Evolutionary conservation across 1,140 invertebrate genomes (phyloP).

Genomic region (Monomorium pharaonis): DNA sequence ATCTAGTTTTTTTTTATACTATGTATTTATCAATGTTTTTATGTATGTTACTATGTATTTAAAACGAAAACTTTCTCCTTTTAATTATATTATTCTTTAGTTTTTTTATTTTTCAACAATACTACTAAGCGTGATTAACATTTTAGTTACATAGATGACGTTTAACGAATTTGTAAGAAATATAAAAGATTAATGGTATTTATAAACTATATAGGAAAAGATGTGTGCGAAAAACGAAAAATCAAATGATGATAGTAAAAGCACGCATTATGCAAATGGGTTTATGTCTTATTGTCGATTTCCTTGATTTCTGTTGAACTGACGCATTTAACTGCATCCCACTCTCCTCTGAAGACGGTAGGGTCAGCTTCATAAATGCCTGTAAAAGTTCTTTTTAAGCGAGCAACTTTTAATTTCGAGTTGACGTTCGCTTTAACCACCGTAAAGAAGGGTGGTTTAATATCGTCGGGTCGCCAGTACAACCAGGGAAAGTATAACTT

Average conservation of each 20-base stretch:
- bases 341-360: not conserved
- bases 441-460: constrained; percentile 62
- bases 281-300: not conserved
- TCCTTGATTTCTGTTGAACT: not conserved
- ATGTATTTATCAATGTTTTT: too few species aligned
- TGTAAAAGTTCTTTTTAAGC: constrained; percentile 57
- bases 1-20: too few species aligned
- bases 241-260: not conserved
- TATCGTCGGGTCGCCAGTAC: constrained; percentile 46
- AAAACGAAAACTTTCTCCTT: not conserved
- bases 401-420: constrained; percentile 70
- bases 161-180: not conserved
- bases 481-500: constrained; percentile 48
- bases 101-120: not conserved
- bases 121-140: not conserved
- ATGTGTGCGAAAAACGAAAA: not conserved
- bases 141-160: not conserved
- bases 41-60: too few species aligned
- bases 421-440: constrained; percentile 62
- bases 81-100: not conserved
- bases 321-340: constrained; percentile 28
- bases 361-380: constrained; percentile 61
- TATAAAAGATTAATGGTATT: not conserved
- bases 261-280: not conserved
- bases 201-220: not conserved